Evolutionary conservation across 2,113 vertebrate species (phyloP).

Genomic region (Corythoichthys haematopterus): DNA sequence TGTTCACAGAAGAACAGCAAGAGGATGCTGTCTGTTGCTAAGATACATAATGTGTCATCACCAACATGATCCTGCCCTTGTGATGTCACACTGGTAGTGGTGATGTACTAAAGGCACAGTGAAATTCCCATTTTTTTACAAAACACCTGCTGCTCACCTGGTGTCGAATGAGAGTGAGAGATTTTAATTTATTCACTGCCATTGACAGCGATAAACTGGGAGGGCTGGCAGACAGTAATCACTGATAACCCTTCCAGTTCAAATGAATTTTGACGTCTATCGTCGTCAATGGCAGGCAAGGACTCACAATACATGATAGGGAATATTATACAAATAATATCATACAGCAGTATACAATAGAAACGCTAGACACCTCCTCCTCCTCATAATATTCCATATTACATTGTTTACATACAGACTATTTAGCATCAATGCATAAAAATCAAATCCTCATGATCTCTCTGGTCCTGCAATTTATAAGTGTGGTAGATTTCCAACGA

Average conservation of each 20-base stretch:
- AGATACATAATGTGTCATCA: constrained; percentile 69
- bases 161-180: not conserved
- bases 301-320: not conserved
- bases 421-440: not conserved
- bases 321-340: not conserved
- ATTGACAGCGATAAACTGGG: no score
- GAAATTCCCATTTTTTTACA: constrained; percentile 1
- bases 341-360: not conserved
- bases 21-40: constrained; percentile 73
- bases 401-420: not conserved
- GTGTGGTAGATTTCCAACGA: not conserved
- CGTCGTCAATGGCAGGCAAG: no score
- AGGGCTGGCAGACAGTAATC: no score
- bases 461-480: not conserved
- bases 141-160: constrained; percentile 12
- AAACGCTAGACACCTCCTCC: not conserved
- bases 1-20: constrained; percentile 33
- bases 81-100: constrained; percentile 51
- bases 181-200: not conserved
- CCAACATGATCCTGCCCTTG: constrained; percentile 38
- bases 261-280: no score
- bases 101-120: constrained; percentile 26
- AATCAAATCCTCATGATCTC: not conserved
- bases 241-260: no score
- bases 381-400: not conserved